Base-by-base conservation (phyloP, 1,140 invertebrate species). In the Stegodyphus mimosarum region DNA sequence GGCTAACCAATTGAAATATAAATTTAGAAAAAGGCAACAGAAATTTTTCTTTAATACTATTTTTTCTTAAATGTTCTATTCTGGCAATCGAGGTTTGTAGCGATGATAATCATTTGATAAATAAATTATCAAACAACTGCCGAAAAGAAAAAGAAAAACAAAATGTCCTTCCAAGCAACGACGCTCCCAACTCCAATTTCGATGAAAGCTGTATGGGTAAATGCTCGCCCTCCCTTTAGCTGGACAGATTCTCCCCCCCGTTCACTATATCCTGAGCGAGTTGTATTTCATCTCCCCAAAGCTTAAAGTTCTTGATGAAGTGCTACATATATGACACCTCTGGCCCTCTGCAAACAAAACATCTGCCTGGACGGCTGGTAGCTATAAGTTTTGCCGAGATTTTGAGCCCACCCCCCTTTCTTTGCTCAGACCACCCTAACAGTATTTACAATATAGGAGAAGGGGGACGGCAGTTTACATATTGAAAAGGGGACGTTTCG, bases 341-440 rank as follows among this genome's bases (percentile, higher is more conserved):
- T 7, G 6, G 33, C 67, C 70, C 78, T 81, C 67, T 55, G 69
- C 78, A 80, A 71, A 80, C 78, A 80, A 71, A 80, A 53, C 78
- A 80, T 80, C 78, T 80, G 78, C 78, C 52, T 63, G 15, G 78
- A 81, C 69, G 69, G 78, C 67, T 72, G 69, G 67, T 81, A 69
- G 48, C 17, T 72, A 52, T 51, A 72, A 72, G 64, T 67, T 15
- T 18, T 51, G 33, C 9, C 6, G 15, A 6, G 70, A n/a, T 33
- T 70, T 60, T 60, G 10, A 7, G 49, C 74, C 18, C 18, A 49
- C 49, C 64, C 7, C 63, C 63, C 63, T 13, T 15, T 49, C 64
- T n/a, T 13, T 67, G 10, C 17, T 67, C 64, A 7, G 9, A 10
- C 55, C 55, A 60, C 55, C 15, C 9, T 15, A 60, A 60, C 55